Evolutionary conservation across 2,797 vertebrate genomes (phyloP), one percentile per base, ranked within the genome.

Genomic region (Alcedo quadribrachys): DNA sequence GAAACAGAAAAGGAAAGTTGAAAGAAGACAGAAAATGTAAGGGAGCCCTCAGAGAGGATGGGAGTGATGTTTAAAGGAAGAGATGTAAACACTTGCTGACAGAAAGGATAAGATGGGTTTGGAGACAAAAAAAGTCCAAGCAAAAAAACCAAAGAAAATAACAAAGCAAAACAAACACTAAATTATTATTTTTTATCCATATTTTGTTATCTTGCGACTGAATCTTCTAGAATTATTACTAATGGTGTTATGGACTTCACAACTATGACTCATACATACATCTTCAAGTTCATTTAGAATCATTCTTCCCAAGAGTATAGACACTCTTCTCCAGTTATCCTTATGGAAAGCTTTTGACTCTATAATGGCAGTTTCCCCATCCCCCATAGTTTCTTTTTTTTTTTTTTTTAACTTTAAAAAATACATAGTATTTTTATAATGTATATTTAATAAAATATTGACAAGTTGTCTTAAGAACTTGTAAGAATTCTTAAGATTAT

Each of bases 1-100:
- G 32, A 83, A 94, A 70, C 25, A 73, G 30, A 92, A 79, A 88
- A 85, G 21, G 12, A 75, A 95, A 94, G 40, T 75, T 46, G 73
- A 90, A 94, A 57, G 32, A 63, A 86, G 9, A 11, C 37, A 71
- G 16, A 81, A 90, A 89, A 87, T 32, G 18, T 9, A 86, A 81
- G 8, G 28, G 40, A 93, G 4, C 15, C 20, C 25, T 71, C 42
- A 45, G 11, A 73, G 86, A 70, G 3, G 25, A 54, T 37, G 16
- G 4, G 3, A 2, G 8, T 43, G 35, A 46, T 45, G 17, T 58
- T 66, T 73, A 81, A 62, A 85, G 22, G 21, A 42, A 63, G 16
- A 76, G 19, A n/a, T 68, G 9, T 48, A 83, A 85, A 77, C 42
- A 20, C 13, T 75, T 91, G 15, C 25, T 87, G 48, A 60, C 20